Percentiles rank a stretch among this genome's conserved stretches.
Evolutionary conservation across 1,140 invertebrate genomes (phyloP).

Genomic region (Andricus grossulariae): DNA sequence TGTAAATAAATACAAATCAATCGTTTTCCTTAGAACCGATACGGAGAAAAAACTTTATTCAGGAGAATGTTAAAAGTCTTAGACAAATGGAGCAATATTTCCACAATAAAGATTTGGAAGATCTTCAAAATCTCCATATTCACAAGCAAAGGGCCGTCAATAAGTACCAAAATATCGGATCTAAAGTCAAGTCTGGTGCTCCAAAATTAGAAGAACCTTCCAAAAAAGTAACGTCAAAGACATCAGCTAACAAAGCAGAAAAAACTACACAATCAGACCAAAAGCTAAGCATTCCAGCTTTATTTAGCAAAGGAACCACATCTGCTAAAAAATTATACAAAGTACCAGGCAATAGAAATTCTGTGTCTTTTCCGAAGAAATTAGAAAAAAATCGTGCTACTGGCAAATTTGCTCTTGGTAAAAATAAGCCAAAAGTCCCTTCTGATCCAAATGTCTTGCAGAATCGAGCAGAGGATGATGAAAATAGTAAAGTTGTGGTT

Average conservation of each 20-base stretch:
- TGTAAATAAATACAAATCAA: conserved; percentile 2
- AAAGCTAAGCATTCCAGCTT: conserved; percentile 46
- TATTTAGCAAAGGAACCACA: conserved; percentile 10
- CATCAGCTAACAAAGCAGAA: conserved; percentile 18
- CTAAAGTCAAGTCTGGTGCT: conserved; percentile 44
- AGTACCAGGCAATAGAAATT: conserved; percentile 35
- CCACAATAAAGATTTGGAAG: conserved; percentile 56
- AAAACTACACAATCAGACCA: conserved; percentile 23
- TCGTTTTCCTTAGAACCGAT: conserved; percentile 61
- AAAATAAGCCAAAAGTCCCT: conserved; percentile 50
- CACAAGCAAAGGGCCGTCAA: conserved; percentile 39
- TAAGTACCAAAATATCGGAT: conserved; percentile 53
- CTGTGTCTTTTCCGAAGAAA: conserved; percentile 36
- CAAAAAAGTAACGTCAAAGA: conserved; percentile 32
- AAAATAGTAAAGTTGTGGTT: conserved; percentile 24
- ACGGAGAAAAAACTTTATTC: conserved; percentile 71
- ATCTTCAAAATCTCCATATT: conserved; percentile 52
- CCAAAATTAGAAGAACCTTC: conserved; percentile 35
- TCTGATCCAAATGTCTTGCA: conserved; percentile 48
- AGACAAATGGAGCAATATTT: conserved; percentile 65
- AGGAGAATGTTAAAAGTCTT: conserved; percentile 71
- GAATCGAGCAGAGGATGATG: conserved; percentile 33
- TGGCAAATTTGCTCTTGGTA: conserved; percentile 35
- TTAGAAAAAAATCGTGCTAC: conserved; percentile 32
- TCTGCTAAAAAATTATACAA: conserved; percentile 36